phyloP scores from a whole-genome alignment of 2,797 vertebrate genomes.

The Enteromius trimaculatus region DNA sequence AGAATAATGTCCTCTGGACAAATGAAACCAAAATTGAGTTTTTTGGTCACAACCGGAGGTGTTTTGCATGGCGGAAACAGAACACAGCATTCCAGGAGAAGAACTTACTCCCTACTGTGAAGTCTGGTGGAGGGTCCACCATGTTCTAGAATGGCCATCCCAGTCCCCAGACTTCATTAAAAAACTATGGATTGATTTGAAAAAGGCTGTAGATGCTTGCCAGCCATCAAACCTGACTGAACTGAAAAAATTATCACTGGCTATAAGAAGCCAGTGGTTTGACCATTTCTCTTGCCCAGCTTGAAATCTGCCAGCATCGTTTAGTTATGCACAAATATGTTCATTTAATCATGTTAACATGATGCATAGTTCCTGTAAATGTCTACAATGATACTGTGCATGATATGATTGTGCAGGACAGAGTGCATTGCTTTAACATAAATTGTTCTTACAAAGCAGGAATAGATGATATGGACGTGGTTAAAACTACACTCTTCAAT shows the following conservation, averaged over 20 bases:
- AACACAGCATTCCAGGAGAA: neutral
- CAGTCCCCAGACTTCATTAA: no score
- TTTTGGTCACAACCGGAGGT: neutral
- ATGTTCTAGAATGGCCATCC: neutral
- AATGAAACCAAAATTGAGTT: neutral
- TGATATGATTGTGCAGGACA: conserved; percentile 30
- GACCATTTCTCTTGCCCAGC: conserved; percentile 2
- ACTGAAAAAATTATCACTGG: no score
- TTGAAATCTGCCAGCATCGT: conserved; percentile 14
- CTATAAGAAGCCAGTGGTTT: neutral
- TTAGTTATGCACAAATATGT: conserved; percentile 36
- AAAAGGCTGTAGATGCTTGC: no score
- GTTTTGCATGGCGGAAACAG: neutral
- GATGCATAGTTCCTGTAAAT: conserved; percentile 20
- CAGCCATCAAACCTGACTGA: no score
- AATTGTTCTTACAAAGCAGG: conserved; percentile 49
- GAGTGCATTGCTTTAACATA: conserved; percentile 30
- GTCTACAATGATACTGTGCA: conserved; percentile 13
- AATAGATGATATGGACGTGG: conserved; percentile 38
- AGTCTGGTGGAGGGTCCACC: neutral
- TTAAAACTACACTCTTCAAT: conserved; percentile 40
- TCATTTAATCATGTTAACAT: conserved; percentile 43
- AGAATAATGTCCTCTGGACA: neutral
- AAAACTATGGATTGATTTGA: no score
- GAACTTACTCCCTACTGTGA: neutral